These are phyloP conservation scores for Lasioglossum lativentre DNA, from an alignment of 2,888 invertebrate genomes.

Conservation along the genomic window DNA sequence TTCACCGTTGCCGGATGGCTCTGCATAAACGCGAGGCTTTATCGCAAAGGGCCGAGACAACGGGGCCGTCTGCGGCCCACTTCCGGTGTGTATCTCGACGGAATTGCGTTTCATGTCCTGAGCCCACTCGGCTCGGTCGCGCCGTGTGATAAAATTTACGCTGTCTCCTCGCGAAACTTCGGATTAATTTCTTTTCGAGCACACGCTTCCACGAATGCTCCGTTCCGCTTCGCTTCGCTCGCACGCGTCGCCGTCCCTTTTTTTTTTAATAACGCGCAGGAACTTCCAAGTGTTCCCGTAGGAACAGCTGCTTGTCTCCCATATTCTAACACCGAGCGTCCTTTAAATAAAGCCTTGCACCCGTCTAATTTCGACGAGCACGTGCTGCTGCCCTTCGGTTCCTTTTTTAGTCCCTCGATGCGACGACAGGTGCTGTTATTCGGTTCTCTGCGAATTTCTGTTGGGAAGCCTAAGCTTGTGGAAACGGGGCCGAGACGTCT, in stretches of 20 bases:
- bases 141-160: slow-evolving; percentile 17
- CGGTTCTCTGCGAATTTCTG: background rate
- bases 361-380: background rate
- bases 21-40: slow-evolving; percentile 9
- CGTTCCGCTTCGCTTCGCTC: background rate
- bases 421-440: background rate
- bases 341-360: slow-evolving; percentile 14
- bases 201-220: background rate
- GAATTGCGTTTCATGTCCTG: background rate
- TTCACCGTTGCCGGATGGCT: slow-evolving; percentile 5
- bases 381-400: background rate
- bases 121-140: background rate
- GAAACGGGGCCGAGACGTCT: no score
- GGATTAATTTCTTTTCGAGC: slow-evolving; percentile 11
- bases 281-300: background rate
- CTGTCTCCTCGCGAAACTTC: background rate
- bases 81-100: slow-evolving; percentile 5
- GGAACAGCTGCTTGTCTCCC: slow-evolving; percentile 7
- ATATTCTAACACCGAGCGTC: background rate
- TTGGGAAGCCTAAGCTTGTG: no score
- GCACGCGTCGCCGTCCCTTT: background rate
- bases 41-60: slow-evolving; percentile 13
- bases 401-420: background rate
- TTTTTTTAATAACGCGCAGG: slow-evolving; percentile 11
- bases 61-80: background rate